phyloP scores from a whole-genome alignment of 2,888 invertebrate species.

The Baccha elongata region DNA sequence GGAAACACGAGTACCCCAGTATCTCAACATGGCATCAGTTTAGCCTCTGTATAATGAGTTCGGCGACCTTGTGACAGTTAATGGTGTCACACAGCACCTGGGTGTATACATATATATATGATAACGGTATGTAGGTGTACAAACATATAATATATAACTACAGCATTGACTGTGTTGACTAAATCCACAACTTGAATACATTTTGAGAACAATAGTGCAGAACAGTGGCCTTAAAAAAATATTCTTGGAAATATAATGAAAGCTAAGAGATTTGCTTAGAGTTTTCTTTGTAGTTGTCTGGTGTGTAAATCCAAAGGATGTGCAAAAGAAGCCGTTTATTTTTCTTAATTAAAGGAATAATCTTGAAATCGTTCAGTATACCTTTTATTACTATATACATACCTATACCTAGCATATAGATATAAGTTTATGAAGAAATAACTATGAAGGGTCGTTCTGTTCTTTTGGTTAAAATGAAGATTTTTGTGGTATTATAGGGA shows the following conservation, averaged over 20 bases:
- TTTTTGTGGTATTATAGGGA: constrained; percentile 20
- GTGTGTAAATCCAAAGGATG: constrained; percentile 50
- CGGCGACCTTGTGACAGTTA: constrained; percentile 63
- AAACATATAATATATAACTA: neutral
- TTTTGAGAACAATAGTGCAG: constrained; percentile 28
- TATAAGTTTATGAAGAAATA: neutral
- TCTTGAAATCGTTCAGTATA: constrained; percentile 48
- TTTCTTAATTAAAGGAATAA: constrained; percentile 71
- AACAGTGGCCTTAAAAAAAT: constrained; percentile 36
- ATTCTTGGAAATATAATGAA: constrained; percentile 51
- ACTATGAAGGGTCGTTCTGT: constrained; percentile 7
- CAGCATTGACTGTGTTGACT: neutral
- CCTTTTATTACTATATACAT: neutral
- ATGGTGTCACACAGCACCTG: constrained; percentile 65
- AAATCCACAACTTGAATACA: neutral
- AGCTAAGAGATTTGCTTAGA: constrained; percentile 51
- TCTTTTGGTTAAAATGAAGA: constrained; percentile 9
- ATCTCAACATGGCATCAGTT: constrained; percentile 28
- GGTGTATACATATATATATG: neutral
- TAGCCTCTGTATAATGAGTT: constrained; percentile 61
- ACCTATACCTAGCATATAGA: neutral
- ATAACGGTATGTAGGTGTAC: neutral
- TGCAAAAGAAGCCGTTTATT: constrained; percentile 65
- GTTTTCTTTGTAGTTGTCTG: constrained; percentile 48
- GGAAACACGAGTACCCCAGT: neutral